Evolutionary conservation across 2,113 vertebrate species (phyloP).

Genomic region (Rhegmatorhina hoffmannsi): DNA sequence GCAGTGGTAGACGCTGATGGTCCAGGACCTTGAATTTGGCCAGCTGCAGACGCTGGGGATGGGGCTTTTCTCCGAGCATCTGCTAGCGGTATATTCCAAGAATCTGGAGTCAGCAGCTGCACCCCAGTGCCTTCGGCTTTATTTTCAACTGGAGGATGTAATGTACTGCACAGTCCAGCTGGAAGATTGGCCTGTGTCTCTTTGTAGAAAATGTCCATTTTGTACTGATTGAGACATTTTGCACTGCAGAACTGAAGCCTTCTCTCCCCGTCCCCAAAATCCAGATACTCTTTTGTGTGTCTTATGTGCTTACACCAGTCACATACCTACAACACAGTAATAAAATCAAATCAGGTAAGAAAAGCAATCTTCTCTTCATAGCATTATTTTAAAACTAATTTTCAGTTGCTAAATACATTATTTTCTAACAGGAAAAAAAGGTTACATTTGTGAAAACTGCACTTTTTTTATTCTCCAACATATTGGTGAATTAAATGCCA

Average conservation of each 20-base stretch:
- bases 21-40: constrained; percentile 84
- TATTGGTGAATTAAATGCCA: neutral
- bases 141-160: constrained; percentile 86
- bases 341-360: constrained; percentile 76
- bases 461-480: neutral
- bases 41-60: constrained; percentile 85
- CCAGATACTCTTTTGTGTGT: constrained; percentile 99
- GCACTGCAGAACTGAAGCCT: constrained; percentile 99
- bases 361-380: constrained; percentile 66
- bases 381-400: constrained; percentile 57
- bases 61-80: constrained; percentile 93
- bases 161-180: constrained; percentile 90
- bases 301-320: constrained; percentile 99
- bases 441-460: neutral
- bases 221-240: constrained; percentile 99
- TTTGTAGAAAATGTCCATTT: constrained; percentile 99
- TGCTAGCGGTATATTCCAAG: constrained; percentile 93
- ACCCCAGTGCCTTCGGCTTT: constrained; percentile 90
- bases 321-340: constrained; percentile 92
- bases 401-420: constrained; percentile 45
- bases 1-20: constrained; percentile 86
- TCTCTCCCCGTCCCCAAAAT: constrained; percentile 98
- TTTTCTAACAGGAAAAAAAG: constrained; percentile 18
- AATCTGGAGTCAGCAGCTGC: constrained; percentile 98
- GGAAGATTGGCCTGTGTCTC: constrained; percentile 98